These are phyloP conservation scores for Littorina saxatilis DNA, from an alignment of 1,140 invertebrate species.

Conservation along the genomic window DNA sequence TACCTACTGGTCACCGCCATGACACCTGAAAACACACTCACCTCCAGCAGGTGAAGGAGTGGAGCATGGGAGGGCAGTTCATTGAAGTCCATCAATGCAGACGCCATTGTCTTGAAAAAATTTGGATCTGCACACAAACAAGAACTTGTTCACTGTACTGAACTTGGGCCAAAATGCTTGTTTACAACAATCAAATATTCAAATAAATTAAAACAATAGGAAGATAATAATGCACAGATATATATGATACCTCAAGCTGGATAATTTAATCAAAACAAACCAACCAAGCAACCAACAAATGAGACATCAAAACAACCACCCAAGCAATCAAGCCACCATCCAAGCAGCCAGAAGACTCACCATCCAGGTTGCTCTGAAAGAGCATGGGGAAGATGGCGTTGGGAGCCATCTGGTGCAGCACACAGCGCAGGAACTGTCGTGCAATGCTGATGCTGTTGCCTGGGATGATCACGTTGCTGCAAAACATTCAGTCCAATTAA, in stretches of 20 bases:
- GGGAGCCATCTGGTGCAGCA: slow-evolving; percentile 95
- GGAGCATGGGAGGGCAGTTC: slow-evolving; percentile 97
- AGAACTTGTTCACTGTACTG: too few species aligned
- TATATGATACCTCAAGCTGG: too few species aligned
- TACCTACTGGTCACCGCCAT: too few species aligned
- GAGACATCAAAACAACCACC: too few species aligned
- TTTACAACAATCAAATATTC: too few species aligned
- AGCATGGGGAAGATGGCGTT: slow-evolving; percentile 98
- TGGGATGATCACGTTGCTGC: slow-evolving; percentile 80
- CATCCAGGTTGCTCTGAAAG: slow-evolving; percentile 82
- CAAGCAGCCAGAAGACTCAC: slow-evolving; percentile 51
- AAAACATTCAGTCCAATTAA: too few species aligned
- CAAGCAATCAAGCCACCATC: too few species aligned
- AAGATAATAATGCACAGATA: too few species aligned
- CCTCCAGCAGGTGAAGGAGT: slow-evolving; percentile 92
- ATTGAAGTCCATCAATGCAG: slow-evolving; percentile 96
- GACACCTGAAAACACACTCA: slow-evolving; percentile 57
- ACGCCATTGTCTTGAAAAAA: slow-evolving; percentile 95
- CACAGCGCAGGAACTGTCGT: slow-evolving; percentile 96
- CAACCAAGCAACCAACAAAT: too few species aligned
- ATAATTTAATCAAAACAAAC: too few species aligned
- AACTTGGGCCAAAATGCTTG: too few species aligned
- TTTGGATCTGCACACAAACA: slow-evolving; percentile 77
- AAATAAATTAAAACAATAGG: too few species aligned
- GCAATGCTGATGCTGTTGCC: slow-evolving; percentile 86